Percentiles rank a stretch among this genome's conserved stretches.
Conservation (phyloP, 2,113 vertebrate species). For the Dipodomys merriami region DNA sequence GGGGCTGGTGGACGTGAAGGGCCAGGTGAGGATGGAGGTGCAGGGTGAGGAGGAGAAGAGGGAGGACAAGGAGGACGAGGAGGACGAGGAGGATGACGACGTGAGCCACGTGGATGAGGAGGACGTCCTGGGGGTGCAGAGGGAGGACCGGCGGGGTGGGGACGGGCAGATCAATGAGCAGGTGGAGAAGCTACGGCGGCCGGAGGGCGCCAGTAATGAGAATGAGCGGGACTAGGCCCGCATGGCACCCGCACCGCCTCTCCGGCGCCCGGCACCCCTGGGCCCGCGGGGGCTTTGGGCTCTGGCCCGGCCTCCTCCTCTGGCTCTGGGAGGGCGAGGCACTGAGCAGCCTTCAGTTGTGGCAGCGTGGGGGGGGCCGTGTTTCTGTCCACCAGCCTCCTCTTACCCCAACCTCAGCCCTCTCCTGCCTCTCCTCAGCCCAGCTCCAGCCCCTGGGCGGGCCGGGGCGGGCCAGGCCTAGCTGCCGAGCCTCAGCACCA, state of each 20-base stretch:
- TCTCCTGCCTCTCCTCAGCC: background rate
- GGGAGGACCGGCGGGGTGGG: conserved; percentile 94
- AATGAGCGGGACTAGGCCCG: conserved; percentile 92
- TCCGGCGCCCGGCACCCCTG: background rate
- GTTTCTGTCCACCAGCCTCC: background rate
- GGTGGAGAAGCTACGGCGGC: conserved; percentile 95
- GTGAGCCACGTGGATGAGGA: conserved; percentile 89
- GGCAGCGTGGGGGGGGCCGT: fast-evolving
- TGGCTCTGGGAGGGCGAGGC: background rate
- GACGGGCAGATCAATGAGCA: conserved; percentile 98
- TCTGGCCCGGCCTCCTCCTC: conserved; percentile 35
- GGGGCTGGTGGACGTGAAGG: conserved; percentile 87
- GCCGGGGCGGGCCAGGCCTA: fast-evolving
- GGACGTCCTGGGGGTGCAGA: conserved; percentile 91
- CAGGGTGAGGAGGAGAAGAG: conserved; percentile 94
- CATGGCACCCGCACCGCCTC: background rate
- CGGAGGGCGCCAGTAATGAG: conserved; percentile 96
- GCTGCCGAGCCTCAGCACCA: background rate
- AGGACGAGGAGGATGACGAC: conserved; percentile 91
- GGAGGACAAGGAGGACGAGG: conserved; percentile 87
- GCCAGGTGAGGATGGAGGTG: conserved; percentile 97
- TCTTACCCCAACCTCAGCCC: conserved; percentile 12
- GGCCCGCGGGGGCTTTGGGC: background rate
- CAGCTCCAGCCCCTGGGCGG: background rate
- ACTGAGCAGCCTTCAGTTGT: background rate